A percentile compares a stretch with the other conserved stretches of the same genome.
phyloP scores from a whole-genome alignment of 2,888 invertebrate species.

The Synanthedon tipuliformis region DNA sequence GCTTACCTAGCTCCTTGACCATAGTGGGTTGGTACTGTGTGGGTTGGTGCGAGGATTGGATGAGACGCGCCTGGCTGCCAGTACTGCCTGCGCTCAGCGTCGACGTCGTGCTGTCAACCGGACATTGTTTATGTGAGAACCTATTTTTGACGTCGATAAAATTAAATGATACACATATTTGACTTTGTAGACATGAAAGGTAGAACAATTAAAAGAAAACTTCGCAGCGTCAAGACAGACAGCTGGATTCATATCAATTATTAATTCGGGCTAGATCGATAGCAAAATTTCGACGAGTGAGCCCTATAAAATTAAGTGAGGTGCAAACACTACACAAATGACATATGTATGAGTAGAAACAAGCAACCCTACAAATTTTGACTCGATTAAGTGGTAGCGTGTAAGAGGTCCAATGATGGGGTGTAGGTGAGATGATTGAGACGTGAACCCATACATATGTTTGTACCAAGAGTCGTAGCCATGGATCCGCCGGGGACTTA shows the following conservation, averaged over 20 bases:
- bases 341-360: constrained; percentile 57
- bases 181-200: too few relatives aligned
- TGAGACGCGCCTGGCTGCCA: constrained; percentile 91
- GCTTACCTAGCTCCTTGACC: constrained; percentile 91
- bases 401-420: constrained; percentile 18
- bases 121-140: not conserved
- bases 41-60: constrained; percentile 94
- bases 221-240: too few relatives aligned
- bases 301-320: too few relatives aligned
- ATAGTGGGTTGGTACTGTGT: constrained; percentile 90
- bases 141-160: too few relatives aligned
- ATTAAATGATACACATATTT: too few relatives aligned
- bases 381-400: constrained; percentile 1
- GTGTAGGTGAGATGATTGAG: constrained; percentile 18
- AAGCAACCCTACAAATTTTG: constrained; percentile 34
- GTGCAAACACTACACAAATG: constrained; percentile 10
- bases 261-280: too few relatives aligned
- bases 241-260: too few relatives aligned
- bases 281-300: too few relatives aligned
- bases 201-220: too few relatives aligned
- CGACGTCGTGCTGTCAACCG: constrained; percentile 85
- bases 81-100: constrained; percentile 94
- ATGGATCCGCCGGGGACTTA: not conserved
- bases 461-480: constrained; percentile 12
- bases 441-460: constrained; percentile 51